Percentiles rank a stretch among this genome's conserved stretches.
Evolutionary conservation across 2,888 invertebrate species (phyloP).

Genomic region (Drosophila hamatofila): DNA sequence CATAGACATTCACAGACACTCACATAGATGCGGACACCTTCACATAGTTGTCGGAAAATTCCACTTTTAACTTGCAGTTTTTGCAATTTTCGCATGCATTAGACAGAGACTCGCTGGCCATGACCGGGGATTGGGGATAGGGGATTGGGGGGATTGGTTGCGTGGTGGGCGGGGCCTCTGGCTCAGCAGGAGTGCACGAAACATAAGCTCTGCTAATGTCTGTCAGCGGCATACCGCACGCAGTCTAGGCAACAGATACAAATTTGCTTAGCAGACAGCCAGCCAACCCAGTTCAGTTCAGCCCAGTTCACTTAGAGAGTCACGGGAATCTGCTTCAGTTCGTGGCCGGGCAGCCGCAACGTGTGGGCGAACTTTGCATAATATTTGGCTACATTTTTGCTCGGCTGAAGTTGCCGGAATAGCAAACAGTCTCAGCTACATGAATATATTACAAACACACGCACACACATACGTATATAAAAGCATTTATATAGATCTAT

Average conservation of each 20-base stretch:
- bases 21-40: slow-evolving; percentile 39
- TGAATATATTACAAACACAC: neutral
- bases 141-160: neutral
- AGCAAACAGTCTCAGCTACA: slow-evolving; percentile 17
- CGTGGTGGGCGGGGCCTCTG: neutral
- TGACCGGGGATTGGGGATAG: neutral
- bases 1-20: neutral
- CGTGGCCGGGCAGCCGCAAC: slow-evolving; percentile 23
- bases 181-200: slow-evolving; percentile 18
- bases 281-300: slow-evolving; percentile 9
- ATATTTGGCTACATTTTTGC: slow-evolving; percentile 57
- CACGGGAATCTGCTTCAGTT: slow-evolving; percentile 10
- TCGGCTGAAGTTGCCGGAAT: slow-evolving; percentile 14
- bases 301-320: neutral
- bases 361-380: slow-evolving; percentile 50
- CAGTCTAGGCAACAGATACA: slow-evolving; percentile 60
- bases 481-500: neutral
- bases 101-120: slow-evolving; percentile 29
- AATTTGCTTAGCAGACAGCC: slow-evolving; percentile 53
- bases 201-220: slow-evolving; percentile 72
- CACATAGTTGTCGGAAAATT: slow-evolving; percentile 57
- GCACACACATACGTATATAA: neutral
- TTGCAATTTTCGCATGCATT: slow-evolving; percentile 63
- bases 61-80: slow-evolving; percentile 57
- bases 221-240: slow-evolving; percentile 69